phyloP scores from a whole-genome alignment of 2,888 invertebrate genomes.

The Cenopis cana region DNA sequence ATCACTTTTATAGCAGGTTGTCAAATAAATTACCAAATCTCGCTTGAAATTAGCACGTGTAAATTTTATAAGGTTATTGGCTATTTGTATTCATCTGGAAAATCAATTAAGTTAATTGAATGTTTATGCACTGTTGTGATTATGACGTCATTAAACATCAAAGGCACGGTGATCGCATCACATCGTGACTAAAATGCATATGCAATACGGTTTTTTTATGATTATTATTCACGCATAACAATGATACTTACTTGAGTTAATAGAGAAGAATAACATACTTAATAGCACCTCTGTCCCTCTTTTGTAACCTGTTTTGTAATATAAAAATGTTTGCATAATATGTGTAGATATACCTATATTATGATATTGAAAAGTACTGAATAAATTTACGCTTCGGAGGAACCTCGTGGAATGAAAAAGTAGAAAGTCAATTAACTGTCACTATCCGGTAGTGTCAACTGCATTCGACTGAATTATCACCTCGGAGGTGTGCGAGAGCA shows the following conservation, averaged over 20 bases:
- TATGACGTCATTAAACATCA: conserved; percentile 9
- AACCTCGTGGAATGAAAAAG: no score
- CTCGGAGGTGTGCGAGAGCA: no score
- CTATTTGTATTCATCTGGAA: not conserved
- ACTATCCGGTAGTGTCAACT: no score
- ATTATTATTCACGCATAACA: not conserved
- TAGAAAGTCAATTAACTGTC: no score
- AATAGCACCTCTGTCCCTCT: not conserved
- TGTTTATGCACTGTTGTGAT: not conserved
- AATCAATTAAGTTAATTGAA: conserved; percentile 8
- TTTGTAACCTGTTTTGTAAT: no score
- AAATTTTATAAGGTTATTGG: not conserved
- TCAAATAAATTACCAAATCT: not conserved
- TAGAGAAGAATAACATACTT: not conserved
- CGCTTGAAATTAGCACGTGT: conserved; percentile 2
- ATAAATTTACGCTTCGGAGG: no score
- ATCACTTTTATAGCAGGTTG: conserved; percentile 1
- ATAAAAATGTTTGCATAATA: no score
- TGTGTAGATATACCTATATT: no score
- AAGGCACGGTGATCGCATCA: conserved; percentile 14
- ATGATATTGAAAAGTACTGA: no score
- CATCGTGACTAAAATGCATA: conserved; percentile 38
- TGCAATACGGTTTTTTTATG: conserved; percentile 22
- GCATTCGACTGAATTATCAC: no score
- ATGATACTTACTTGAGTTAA: not conserved